A percentile compares a stretch with the other conserved stretches of the same genome.
Evolutionary conservation across 2,888 invertebrate species (phyloP).

Genomic region (Ormyrus pomaceus): DNA sequence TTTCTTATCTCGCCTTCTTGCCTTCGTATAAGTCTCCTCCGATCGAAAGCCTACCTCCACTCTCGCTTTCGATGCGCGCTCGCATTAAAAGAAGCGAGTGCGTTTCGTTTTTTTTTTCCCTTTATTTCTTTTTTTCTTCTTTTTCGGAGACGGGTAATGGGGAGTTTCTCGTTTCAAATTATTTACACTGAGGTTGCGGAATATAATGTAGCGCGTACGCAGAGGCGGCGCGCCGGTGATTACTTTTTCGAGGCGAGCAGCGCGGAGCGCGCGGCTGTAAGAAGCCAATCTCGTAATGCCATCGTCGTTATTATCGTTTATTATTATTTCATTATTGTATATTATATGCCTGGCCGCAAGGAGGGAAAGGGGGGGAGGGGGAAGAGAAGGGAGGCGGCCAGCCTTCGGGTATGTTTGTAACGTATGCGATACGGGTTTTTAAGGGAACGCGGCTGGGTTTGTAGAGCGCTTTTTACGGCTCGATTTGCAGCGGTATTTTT

Average conservation of each 20-base stretch:
- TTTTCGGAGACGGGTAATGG: constrained; percentile 40
- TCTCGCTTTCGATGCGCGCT: constrained; percentile 19
- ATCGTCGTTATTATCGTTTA: constrained; percentile 54
- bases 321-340: constrained; percentile 53
- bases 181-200: constrained; percentile 52
- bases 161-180: constrained; percentile 55
- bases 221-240: constrained; percentile 32
- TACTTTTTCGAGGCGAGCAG: constrained; percentile 43
- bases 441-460: too few relatives aligned
- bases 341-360: not conserved
- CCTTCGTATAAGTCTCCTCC: not conserved
- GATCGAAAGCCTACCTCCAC: not conserved
- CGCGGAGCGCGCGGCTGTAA: constrained; percentile 23
- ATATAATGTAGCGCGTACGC: constrained; percentile 44
- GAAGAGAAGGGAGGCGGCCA: too few relatives aligned
- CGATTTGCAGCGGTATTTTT: not conserved
- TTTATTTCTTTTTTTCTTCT: not conserved
- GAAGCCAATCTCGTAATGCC: constrained; percentile 51
- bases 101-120: not conserved
- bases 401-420: too few relatives aligned
- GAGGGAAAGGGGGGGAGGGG: too few relatives aligned
- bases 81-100: constrained; percentile 33
- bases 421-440: constrained; percentile 23
- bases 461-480: not conserved
- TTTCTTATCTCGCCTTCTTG: constrained; percentile 40